These are phyloP conservation scores for Polyommatus iphigenia DNA, from an alignment of 2,888 invertebrate genomes.

Conservation along the genomic window DNA sequence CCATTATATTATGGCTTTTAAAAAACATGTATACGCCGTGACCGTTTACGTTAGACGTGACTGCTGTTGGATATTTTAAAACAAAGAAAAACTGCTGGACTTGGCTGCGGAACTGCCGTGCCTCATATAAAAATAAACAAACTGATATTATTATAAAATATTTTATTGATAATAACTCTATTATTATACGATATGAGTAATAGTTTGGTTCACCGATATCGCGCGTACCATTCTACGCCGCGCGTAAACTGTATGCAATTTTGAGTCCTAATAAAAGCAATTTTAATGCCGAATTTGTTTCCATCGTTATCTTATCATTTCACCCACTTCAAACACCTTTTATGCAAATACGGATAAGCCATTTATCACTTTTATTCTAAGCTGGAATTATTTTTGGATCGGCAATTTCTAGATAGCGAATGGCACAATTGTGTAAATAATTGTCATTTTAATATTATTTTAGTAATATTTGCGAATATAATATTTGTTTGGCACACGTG, in stretches of 20 bases:
- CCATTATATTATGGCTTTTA: no score
- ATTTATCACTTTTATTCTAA: slow-evolving; percentile 70
- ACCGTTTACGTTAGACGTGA: no score
- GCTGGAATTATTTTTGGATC: slow-evolving; percentile 62
- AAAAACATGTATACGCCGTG: no score
- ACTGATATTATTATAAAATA: not conserved
- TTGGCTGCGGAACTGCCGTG: not conserved
- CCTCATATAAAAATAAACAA: not conserved
- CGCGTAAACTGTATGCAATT: slow-evolving; percentile 47
- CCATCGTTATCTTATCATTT: slow-evolving; percentile 65
- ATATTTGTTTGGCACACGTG: slow-evolving; percentile 55
- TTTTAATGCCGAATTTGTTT: slow-evolving; percentile 58
- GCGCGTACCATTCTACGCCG: not conserved
- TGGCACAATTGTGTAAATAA: slow-evolving; percentile 72
- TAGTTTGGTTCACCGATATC: not conserved
- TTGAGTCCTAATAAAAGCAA: slow-evolving; percentile 47
- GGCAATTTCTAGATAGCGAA: slow-evolving; percentile 51
- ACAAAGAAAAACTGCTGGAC: not conserved
- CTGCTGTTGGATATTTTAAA: not conserved
- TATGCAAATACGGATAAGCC: slow-evolving; percentile 73
- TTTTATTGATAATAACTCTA: slow-evolving; percentile 5
- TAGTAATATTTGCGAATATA: slow-evolving; percentile 52
- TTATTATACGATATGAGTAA: not conserved
- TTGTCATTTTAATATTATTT: slow-evolving; percentile 47
- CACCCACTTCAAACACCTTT: slow-evolving; percentile 70